A percentile compares a stretch with the other conserved stretches of the same genome.
Evolutionary conservation across 2,888 invertebrate species (phyloP).

Genomic region (Euproctis similis): DNA sequence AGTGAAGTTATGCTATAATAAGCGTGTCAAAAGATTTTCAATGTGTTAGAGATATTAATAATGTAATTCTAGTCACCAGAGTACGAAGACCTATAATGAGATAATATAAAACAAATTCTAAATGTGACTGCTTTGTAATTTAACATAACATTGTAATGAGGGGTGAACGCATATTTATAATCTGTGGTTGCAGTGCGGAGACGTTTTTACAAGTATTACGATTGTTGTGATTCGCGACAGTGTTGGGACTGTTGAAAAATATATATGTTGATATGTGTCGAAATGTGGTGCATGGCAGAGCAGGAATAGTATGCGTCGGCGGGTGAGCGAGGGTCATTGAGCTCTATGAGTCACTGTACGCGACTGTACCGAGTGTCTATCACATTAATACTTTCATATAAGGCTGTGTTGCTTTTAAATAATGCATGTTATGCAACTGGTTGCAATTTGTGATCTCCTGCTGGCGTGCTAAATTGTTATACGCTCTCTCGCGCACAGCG

Average conservation of each 20-base stretch:
- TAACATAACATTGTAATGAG: too few relatives aligned
- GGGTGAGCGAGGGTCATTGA: conserved; percentile 58
- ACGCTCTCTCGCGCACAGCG: conserved; percentile 25
- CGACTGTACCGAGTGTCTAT: conserved; percentile 63
- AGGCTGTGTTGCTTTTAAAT: conserved; percentile 69
- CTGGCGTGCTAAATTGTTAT: conserved; percentile 34
- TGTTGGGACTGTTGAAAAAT: too few relatives aligned
- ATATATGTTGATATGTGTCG: conserved; percentile 26
- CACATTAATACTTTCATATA: conserved; percentile 72
- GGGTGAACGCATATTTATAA: too few relatives aligned
- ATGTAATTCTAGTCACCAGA: conserved; percentile 22
- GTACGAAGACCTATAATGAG: conserved; percentile 26
- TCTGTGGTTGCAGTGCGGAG: too few relatives aligned
- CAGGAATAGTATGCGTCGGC: conserved; percentile 62
- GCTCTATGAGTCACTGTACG: conserved; percentile 61
- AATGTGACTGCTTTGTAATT: too few relatives aligned
- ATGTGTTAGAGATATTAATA: too few relatives aligned
- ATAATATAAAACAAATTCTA: conserved; percentile 23
- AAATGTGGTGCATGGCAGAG: conserved; percentile 47
- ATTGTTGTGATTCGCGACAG: too few relatives aligned
- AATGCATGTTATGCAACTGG: conserved; percentile 72
- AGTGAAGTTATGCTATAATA: too few relatives aligned
- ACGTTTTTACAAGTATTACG: too few relatives aligned
- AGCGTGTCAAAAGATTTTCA: too few relatives aligned
- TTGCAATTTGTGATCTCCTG: conserved; percentile 60